Percentiles rank a stretch among this genome's conserved stretches.
These are phyloP conservation scores for Spilogale gracilis DNA, from an alignment of 2,113 vertebrate genomes.

Conservation along the genomic window DNA sequence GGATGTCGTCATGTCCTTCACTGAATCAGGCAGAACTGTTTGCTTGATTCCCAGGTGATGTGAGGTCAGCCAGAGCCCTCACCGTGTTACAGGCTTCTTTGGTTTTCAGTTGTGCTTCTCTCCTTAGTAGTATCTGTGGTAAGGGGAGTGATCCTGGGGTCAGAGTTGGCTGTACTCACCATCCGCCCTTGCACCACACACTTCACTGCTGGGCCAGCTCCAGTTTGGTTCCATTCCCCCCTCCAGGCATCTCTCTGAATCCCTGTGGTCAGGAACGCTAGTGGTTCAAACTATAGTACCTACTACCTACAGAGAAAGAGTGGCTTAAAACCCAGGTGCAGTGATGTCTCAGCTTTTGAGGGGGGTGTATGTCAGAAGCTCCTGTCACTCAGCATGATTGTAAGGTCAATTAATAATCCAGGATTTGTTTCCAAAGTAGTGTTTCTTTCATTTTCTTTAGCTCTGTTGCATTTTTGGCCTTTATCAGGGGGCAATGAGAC, in stretches of 20 bases:
- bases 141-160: neutral
- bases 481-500: neutral
- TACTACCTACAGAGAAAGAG: neutral
- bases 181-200: neutral
- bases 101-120: neutral
- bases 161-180: neutral
- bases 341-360: neutral
- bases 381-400: neutral
- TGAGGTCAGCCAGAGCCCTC: neutral
- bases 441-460: neutral
- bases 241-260: neutral
- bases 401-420: neutral
- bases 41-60: no score
- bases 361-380: neutral
- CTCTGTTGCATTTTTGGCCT: neutral
- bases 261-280: no score
- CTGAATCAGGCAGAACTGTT: neutral
- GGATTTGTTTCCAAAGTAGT: neutral
- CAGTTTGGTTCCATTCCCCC: neutral
- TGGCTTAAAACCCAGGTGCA: neutral
- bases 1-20: neutral
- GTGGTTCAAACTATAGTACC: neutral
- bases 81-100: neutral
- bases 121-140: neutral
- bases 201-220: neutral